A percentile compares a stretch with the other conserved stretches of the same genome.
These are phyloP conservation scores for Crotalus helleri DNA, from an alignment of 2,113 vertebrate genomes.

Conservation along the genomic window DNA sequence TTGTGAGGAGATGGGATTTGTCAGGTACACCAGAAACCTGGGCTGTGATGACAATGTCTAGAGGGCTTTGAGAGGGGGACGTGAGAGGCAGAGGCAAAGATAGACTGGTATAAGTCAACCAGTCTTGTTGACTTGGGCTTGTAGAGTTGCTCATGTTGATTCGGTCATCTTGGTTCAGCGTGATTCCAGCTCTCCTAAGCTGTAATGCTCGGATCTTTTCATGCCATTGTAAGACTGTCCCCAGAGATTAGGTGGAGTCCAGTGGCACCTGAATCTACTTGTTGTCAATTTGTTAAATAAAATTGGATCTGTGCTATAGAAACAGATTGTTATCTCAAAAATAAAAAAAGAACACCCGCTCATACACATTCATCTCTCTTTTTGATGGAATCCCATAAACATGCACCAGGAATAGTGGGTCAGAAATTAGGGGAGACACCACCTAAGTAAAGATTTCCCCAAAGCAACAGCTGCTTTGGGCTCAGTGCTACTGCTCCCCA, in stretches of 20 bases:
- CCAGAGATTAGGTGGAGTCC: neutral
- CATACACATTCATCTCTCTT: neutral
- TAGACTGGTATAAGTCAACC: neutral
- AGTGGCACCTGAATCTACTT: neutral
- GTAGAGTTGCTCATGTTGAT: neutral
- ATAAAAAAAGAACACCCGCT: no score
- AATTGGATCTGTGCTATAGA: no score
- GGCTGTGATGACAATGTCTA: neutral
- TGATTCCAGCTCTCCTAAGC: neutral
- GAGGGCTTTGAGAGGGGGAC: neutral
- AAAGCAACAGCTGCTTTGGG: neutral
- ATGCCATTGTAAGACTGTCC: neutral
- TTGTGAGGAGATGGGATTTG: conserved; percentile 89
- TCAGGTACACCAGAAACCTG: conserved; percentile 72
- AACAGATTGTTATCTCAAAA: neutral
- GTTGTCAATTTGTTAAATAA: neutral
- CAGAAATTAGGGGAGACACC: neutral
- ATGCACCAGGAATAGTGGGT: neutral
- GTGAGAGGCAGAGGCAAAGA: neutral
- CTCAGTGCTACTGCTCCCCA: neutral
- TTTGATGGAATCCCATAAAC: neutral
- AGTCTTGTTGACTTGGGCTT: neutral
- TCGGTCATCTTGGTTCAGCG: neutral
- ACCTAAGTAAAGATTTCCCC: neutral
- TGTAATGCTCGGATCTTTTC: neutral